Conservation (phyloP, 2,888 invertebrate genomes). For the Coronaproctus castanopsis region DNA sequence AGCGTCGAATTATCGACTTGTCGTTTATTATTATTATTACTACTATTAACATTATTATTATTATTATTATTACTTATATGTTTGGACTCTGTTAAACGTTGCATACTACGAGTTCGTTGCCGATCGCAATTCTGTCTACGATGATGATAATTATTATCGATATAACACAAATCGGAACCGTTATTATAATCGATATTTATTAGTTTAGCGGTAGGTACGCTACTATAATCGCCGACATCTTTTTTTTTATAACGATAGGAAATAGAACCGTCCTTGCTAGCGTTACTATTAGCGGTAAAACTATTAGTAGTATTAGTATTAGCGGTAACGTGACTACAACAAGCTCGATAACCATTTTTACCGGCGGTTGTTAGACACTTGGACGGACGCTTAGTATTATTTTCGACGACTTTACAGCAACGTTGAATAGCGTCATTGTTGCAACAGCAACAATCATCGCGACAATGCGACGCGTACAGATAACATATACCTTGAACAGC, state of each 20-base stretch:
- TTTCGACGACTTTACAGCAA: background rate
- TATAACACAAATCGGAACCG: background rate
- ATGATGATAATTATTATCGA: background rate
- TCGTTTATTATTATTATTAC: too few relatives aligned
- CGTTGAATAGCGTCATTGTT: background rate
- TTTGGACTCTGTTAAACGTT: too few relatives aligned
- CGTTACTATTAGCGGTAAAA: background rate
- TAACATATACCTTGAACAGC: background rate
- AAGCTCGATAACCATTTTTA: conserved; percentile 4
- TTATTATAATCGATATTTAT: conserved; percentile 38
- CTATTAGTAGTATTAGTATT: too few relatives aligned
- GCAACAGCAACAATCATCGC: conserved; percentile 1
- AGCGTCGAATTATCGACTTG: too few relatives aligned
- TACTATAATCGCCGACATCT: conserved; percentile 1
- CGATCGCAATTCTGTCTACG: too few relatives aligned
- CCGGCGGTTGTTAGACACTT: background rate
- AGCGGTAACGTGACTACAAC: background rate
- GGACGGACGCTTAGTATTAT: background rate
- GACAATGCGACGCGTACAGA: background rate
- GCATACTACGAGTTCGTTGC: too few relatives aligned
- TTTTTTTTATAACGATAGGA: background rate
- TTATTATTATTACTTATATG: too few relatives aligned
- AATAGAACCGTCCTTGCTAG: background rate
- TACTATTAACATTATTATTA: too few relatives aligned
- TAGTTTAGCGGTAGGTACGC: conserved; percentile 39